Evolutionary conservation across 2,113 vertebrate species (phyloP), one percentile per base, ranked within the genome.

Genomic region (Isichthys henryi): DNA sequence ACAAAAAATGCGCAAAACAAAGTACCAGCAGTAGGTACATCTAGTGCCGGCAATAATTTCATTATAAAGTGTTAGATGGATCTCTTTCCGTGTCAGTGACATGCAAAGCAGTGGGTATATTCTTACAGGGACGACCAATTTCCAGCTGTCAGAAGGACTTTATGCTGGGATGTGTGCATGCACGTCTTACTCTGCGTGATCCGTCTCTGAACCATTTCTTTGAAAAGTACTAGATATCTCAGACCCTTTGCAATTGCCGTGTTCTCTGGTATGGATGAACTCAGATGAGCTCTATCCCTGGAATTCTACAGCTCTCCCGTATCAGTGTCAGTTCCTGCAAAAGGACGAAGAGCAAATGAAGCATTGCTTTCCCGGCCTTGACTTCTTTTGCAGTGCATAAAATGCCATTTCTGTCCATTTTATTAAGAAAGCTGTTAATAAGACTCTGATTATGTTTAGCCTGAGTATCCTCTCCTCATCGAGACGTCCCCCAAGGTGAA

Each of bases 11-110:
- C 35, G 49, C 10, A 86, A 53, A 86, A 77, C 70, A 77, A 77
- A 31, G 35, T 35, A 39, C 11, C 31, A 52, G n/a, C 89, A 80
- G 58, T n/a, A 35, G 46, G 88, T 53, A 92, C 90, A 88, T 62
- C 91, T 83, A 50, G 17, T 62, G 82, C 53, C 8, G 13, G 48
- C 85, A 86, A 35, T 86, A 52, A 86, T 49, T 31, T 53, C 9
- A 52, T 10, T 48, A 86, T 19, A 35, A 52, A 86, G 46, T 70
- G 62, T 70, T 70, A 70, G 62, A 70, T 70, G 39, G 39, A 39
- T 39, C 62, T 70, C 62, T 31, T 31, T 31, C 62, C 1, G 27
- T 70, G 62, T 31, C 62, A 31, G 62, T 13, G 62, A 82, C 35
- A 82, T 82, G 77, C 43, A 82, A 82, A 82, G 5, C 7, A 48